Evolutionary conservation across 2,888 invertebrate genomes (phyloP).

Genomic region (Tenthredo livida): DNA sequence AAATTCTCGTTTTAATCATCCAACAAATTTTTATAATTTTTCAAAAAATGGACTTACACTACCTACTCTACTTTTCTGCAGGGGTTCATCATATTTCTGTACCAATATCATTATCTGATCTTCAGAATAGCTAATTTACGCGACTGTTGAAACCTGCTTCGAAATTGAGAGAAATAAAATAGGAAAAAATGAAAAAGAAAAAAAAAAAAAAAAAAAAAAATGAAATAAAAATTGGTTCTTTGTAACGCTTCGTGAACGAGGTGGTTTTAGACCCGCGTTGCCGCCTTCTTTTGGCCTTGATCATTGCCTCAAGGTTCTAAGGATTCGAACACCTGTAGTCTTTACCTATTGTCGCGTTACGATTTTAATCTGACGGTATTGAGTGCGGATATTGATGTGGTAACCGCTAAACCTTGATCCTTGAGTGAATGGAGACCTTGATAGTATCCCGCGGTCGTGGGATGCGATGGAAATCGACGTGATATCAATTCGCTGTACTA

Average conservation of each 20-base stretch:
- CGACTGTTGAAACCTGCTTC: neutral
- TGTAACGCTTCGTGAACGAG: neutral
- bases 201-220: neutral
- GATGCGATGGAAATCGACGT: neutral
- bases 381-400: neutral
- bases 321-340: constrained; percentile 1
- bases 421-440: constrained; percentile 51
- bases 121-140: neutral
- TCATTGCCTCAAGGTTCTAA: neutral
- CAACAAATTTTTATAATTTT: too few relatives aligned
- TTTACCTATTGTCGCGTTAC: neutral
- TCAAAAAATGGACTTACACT: too few relatives aligned
- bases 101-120: too few relatives aligned
- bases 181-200: neutral
- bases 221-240: neutral
- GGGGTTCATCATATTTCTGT: too few relatives aligned
- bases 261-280: neutral
- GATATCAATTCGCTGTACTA: neutral
- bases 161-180: neutral
- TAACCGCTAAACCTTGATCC: constrained; percentile 42
- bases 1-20: too few relatives aligned
- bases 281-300: neutral
- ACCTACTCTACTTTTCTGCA: too few relatives aligned
- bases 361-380: neutral
- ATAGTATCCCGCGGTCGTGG: neutral